Conservation (phyloP, 64 coral and sea anemone genomes). For the Pocillopora damicornis region DNA sequence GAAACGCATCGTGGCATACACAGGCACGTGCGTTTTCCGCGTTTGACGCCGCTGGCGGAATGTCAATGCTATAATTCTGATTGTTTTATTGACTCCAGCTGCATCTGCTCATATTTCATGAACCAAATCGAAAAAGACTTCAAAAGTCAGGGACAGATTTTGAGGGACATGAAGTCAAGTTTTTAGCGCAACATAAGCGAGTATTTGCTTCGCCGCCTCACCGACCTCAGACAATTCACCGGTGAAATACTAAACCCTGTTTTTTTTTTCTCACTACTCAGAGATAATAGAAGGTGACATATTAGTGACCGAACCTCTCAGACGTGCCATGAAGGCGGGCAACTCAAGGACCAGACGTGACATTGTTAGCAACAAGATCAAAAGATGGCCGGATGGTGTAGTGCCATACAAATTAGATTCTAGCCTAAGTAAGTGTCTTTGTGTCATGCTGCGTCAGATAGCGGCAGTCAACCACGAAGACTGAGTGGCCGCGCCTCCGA, state of each 20-base stretch:
- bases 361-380: conserved; percentile 36
- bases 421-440: conserved; percentile 34
- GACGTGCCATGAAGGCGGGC: neutral
- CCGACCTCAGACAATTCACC: too few relatives aligned
- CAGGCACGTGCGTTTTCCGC: neutral
- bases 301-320: conserved; percentile 31
- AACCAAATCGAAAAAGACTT: too few relatives aligned
- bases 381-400: conserved; percentile 44
- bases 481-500: neutral
- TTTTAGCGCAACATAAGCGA: too few relatives aligned
- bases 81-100: neutral
- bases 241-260: neutral
- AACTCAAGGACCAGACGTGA: conserved; percentile 37
- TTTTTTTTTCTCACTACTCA: neutral
- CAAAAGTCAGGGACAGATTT: too few relatives aligned
- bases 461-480: neutral
- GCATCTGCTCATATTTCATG: neutral
- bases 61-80: neutral
- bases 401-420: conserved; percentile 29
- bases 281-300: conserved; percentile 66
- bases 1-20: too few relatives aligned
- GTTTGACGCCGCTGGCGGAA: neutral
- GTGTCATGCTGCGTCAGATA: neutral
- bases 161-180: too few relatives aligned
- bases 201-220: too few relatives aligned